A percentile compares a stretch with the other conserved stretches of the same genome.
Conservation (phyloP, 2,113 vertebrate species). For the Forbesichthys agassizii region DNA sequence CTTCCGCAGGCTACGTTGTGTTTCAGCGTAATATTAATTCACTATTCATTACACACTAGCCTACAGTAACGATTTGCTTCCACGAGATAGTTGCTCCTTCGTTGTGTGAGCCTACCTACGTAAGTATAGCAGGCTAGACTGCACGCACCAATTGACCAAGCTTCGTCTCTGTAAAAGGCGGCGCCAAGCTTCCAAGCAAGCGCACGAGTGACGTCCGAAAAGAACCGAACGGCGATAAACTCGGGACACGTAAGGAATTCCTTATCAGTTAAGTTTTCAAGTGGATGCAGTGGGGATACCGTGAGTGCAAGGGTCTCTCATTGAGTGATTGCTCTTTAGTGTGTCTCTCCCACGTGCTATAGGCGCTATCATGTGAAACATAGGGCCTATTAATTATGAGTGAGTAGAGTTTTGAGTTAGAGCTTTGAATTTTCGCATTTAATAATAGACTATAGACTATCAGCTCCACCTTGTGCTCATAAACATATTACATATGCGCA, state of each 20-base stretch:
- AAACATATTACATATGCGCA: too few species aligned
- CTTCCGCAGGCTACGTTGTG: not conserved
- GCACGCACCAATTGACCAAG: not conserved
- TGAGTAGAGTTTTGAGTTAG: not conserved
- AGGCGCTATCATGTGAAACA: too few species aligned
- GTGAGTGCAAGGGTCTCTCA: not conserved
- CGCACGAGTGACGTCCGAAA: conserved; percentile 33
- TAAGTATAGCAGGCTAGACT: not conserved
- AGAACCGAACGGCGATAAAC: conserved; percentile 14
- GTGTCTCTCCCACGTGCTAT: too few species aligned
- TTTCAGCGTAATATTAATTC: not conserved
- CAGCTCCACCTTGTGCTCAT: not conserved
- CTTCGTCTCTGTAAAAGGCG: conserved; percentile 20
- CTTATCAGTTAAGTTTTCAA: not conserved
- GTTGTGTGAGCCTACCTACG: not conserved
- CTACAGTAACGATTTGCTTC: too few species aligned
- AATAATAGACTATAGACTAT: not conserved
- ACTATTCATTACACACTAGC: not conserved
- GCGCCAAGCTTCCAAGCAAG: conserved; percentile 12
- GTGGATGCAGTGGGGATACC: not conserved
- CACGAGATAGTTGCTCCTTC: not conserved
- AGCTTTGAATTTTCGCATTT: not conserved
- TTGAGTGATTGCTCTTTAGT: not conserved
- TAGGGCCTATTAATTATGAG: too few species aligned
- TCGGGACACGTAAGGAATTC: not conserved